Conservation (phyloP, 2,888 invertebrate species). For the Stenoptilia bipunctidactyla region DNA sequence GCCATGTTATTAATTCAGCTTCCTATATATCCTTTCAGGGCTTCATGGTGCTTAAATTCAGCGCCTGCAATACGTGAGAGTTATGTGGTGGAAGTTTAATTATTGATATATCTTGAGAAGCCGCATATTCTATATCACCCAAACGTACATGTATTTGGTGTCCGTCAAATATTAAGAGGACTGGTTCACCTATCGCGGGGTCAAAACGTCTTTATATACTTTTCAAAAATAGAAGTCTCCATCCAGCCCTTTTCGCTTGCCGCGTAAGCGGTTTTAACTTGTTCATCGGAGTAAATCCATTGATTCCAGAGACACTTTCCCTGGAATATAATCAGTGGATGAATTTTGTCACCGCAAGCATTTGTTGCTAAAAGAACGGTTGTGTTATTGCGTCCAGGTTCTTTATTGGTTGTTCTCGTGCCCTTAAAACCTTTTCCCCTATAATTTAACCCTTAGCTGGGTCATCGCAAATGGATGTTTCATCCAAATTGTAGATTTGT, state of each 20-base stretch:
- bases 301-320: constrained; percentile 17
- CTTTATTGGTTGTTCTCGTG: constrained; percentile 10
- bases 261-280: constrained; percentile 9
- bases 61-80: too few species aligned
- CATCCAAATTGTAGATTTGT: constrained; percentile 13
- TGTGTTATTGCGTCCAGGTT: constrained; percentile 9
- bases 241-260: constrained; percentile 16
- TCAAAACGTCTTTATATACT: constrained; percentile 17
- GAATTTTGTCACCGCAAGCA: constrained; percentile 11
- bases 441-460: constrained; percentile 18
- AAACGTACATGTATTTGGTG: too few species aligned
- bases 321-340: constrained; percentile 16
- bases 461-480: constrained; percentile 17
- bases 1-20: too few species aligned
- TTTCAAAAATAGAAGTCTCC: constrained; percentile 19
- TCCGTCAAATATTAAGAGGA: too few species aligned
- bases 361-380: constrained; percentile 6
- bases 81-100: too few species aligned
- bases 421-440: constrained; percentile 11
- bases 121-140: too few species aligned
- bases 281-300: constrained; percentile 9
- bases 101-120: too few species aligned
- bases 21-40: too few species aligned
- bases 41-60: too few species aligned
- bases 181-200: too few species aligned